phyloP scores from a whole-genome alignment of 1,140 invertebrate species.

The Euura lappo region DNA sequence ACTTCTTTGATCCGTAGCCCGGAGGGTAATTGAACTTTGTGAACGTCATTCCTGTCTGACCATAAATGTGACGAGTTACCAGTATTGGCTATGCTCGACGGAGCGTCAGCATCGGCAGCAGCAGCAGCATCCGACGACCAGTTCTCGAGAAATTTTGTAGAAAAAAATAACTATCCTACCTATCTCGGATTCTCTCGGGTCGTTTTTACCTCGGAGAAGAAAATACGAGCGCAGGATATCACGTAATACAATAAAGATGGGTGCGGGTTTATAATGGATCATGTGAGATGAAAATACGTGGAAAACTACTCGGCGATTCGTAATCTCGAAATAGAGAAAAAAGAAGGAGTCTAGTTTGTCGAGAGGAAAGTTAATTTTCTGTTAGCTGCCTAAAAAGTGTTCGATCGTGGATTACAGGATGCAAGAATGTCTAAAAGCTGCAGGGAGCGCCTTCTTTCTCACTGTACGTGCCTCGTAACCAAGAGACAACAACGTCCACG shows the following conservation, averaged over 20 bases:
- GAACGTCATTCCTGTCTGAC: conserved; percentile 3
- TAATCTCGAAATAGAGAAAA: neutral
- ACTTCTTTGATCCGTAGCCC: too few relatives aligned
- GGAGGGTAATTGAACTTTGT: neutral
- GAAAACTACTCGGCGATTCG: too few relatives aligned
- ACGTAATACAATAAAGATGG: too few relatives aligned
- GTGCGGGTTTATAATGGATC: neutral
- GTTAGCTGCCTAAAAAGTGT: too few relatives aligned
- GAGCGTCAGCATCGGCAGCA: neutral
- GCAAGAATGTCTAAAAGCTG: conserved; percentile 28
- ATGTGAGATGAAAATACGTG: neutral
- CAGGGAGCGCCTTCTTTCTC: conserved; percentile 32
- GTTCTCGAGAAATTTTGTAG: conserved; percentile 38
- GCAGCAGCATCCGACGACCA: conserved; percentile 23
- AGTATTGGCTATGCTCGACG: neutral
- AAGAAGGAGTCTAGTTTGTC: neutral
- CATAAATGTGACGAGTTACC: conserved; percentile 5
- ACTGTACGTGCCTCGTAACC: conserved; percentile 50
- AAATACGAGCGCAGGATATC: too few relatives aligned
- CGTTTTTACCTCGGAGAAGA: too few relatives aligned
- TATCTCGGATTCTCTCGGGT: too few relatives aligned
- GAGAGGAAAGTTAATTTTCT: too few relatives aligned
- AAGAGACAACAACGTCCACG: conserved; percentile 33
- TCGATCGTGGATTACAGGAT: conserved; percentile 28
- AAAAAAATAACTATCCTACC: conserved; percentile 22